A percentile compares a stretch with the other conserved stretches of the same genome.
phyloP scores from a whole-genome alignment of 2,888 invertebrate species.

The Zhuqinia jingwanae region DNA sequence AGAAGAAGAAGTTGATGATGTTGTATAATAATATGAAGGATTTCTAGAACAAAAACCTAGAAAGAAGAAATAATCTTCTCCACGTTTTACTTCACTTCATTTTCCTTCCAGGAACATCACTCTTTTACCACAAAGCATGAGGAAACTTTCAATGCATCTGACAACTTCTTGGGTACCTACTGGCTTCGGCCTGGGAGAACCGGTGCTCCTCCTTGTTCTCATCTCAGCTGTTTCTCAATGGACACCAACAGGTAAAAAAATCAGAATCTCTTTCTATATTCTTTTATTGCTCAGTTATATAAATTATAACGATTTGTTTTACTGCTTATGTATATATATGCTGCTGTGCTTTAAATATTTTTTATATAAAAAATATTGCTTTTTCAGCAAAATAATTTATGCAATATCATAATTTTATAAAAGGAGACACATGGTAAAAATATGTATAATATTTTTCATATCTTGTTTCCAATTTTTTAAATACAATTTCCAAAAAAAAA shows the following conservation, averaged over 20 bases:
- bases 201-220: slow-evolving; percentile 75
- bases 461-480: too few relatives aligned
- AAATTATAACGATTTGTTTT: slow-evolving; percentile 7
- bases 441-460: too few relatives aligned
- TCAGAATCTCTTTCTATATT: background rate
- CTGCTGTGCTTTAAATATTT: too few relatives aligned
- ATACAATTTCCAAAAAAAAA: too few relatives aligned
- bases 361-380: too few relatives aligned
- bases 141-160: slow-evolving; percentile 72
- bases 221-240: slow-evolving; percentile 77
- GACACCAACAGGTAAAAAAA: slow-evolving; percentile 78
- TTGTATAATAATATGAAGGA: too few relatives aligned
- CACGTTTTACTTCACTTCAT: slow-evolving; percentile 11
- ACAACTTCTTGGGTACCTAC: slow-evolving; percentile 53
- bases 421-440: too few relatives aligned
- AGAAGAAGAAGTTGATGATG: too few relatives aligned
- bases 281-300: background rate
- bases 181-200: slow-evolving; percentile 74
- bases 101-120: slow-evolving; percentile 16
- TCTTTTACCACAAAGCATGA: slow-evolving; percentile 55
- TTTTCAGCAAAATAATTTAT: too few relatives aligned
- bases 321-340: background rate
- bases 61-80: background rate
- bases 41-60: background rate
- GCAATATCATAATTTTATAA: too few relatives aligned